phyloP scores from a whole-genome alignment of 64 coral and sea anemone species.

The Porites australiensis region DNA sequence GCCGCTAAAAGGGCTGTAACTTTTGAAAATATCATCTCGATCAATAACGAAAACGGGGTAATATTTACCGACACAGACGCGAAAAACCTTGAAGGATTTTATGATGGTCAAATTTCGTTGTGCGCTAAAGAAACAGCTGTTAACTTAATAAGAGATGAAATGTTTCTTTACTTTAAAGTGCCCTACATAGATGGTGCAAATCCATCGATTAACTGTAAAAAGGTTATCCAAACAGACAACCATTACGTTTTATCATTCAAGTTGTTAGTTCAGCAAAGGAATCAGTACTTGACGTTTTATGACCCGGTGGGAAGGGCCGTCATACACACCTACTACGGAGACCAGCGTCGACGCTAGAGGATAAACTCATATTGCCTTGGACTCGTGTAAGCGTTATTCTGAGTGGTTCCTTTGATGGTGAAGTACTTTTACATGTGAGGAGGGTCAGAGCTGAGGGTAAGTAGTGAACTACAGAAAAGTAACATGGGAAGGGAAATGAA shows the following conservation, averaged over 20 bases:
- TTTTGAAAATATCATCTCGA: not conserved
- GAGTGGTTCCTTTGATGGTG: conserved; percentile 18
- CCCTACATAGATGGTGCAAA: not conserved
- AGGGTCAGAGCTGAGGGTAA: conserved; percentile 4
- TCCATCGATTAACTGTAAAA: not conserved
- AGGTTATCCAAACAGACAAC: conserved; percentile 2
- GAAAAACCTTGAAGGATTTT: conserved; percentile 11
- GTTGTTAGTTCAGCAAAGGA: conserved; percentile 13
- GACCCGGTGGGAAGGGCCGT: not conserved
- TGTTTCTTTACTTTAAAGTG: not conserved
- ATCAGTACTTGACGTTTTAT: not conserved
- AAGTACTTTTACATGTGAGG: conserved; percentile 15
- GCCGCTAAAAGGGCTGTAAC: not conserved
- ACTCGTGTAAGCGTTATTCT: not conserved
- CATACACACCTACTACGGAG: not conserved
- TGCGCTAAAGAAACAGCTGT: not conserved
- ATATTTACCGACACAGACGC: not conserved
- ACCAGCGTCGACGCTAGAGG: not conserved
- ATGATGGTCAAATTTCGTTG: not conserved
- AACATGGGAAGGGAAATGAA: no score
- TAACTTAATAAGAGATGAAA: conserved; percentile 14
- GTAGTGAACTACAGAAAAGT: not conserved
- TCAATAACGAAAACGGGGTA: conserved; percentile 9
- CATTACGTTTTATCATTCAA: not conserved
- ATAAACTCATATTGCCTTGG: not conserved